Evolutionary conservation across 1,140 invertebrate species (phyloP), one percentile per base, ranked within the genome.

Genomic region (Doryteuthis pealeii): DNA sequence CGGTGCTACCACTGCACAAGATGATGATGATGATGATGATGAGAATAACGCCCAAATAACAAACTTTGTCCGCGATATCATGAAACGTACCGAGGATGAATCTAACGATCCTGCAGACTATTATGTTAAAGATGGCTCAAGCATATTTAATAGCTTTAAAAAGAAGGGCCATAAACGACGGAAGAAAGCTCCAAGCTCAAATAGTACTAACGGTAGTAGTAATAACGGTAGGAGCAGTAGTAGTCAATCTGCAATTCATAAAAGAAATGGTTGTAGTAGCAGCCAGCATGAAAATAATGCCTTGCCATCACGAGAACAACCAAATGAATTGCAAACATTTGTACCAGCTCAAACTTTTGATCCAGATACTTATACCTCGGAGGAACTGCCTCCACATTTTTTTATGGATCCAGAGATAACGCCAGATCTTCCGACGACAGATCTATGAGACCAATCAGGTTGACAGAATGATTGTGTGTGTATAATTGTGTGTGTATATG

Each of bases 361-460:
- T 62, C 5, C 2, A 62, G 5, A 22, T 18, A 62, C 12, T n/a
- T 40, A 5, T 40, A n/a, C 6, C 18, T 28, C 54, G 6, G 54
- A 62, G 54, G 66, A 68, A 32, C 28, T 68, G 26, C 66, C 66
- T 5, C 6, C 66, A 0, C 66, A 68, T 68, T 68, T 30, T 68
- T 68, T 68, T 33, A 68, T 18, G 66, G 66, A 68, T 30, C 66
- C 66, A 12, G 66, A 68, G 31, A 68, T 68, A 5, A 68, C 66
- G 6, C 32, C 66, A 26, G 66, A 68, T 32, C 66, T 68, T 32
- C 66, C 66, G 6, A 68, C 66, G 30, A 68, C 66, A 32, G 66
- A 68, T 32, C 28, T 68, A 22, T 68, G 31, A 68, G 15, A 62
- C 18, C 10, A 15, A 15, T 22, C 45, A n/a, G n/a, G n/a, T n/a